Evolutionary conservation across 1,140 invertebrate species (phyloP).

Genomic region (Apis laboriosa): DNA sequence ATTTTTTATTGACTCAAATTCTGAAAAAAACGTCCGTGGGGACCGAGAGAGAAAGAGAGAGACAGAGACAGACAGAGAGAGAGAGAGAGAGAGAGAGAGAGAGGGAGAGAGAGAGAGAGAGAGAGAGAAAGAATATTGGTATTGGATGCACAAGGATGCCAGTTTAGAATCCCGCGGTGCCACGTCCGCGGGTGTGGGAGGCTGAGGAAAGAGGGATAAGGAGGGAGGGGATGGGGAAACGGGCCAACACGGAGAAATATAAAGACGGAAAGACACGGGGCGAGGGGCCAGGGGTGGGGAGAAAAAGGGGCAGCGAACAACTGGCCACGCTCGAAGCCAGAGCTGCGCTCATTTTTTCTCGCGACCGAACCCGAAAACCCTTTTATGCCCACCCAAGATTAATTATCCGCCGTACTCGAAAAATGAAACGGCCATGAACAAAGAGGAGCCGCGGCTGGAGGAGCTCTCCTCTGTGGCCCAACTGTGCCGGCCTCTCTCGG

Average conservation of each 20-base stretch:
- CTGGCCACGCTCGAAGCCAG: conserved; percentile 65
- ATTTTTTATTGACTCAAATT: conserved; percentile 78
- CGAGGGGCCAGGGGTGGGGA: conserved; percentile 42
- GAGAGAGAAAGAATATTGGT: not conserved
- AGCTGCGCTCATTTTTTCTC: conserved; percentile 79
- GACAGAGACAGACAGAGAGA: not conserved
- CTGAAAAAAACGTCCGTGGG: conserved; percentile 54
- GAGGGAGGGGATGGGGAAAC: conserved; percentile 15
- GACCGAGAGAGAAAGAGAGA: not conserved
- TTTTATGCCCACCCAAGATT: conserved; percentile 80
- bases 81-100: not conserved
- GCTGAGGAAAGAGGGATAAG: conserved; percentile 42
- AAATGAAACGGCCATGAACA: conserved; percentile 78
- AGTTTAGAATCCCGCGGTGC: conserved; percentile 54
- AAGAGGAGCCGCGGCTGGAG: conserved; percentile 62
- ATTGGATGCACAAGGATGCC: conserved; percentile 49
- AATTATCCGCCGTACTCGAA: conserved; percentile 80
- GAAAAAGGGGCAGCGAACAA: conserved; percentile 65
- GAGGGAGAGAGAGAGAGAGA: not conserved
- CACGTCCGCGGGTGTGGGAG: conserved; percentile 52
- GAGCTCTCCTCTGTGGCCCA: not conserved
- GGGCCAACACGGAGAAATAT: conserved; percentile 42
- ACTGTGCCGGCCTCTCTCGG: conserved; percentile 12
- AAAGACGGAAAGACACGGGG: conserved; percentile 52
- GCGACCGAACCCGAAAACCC: conserved; percentile 79